Conservation (phyloP, 1,140 invertebrate species). For the Anastrepha obliqua region DNA sequence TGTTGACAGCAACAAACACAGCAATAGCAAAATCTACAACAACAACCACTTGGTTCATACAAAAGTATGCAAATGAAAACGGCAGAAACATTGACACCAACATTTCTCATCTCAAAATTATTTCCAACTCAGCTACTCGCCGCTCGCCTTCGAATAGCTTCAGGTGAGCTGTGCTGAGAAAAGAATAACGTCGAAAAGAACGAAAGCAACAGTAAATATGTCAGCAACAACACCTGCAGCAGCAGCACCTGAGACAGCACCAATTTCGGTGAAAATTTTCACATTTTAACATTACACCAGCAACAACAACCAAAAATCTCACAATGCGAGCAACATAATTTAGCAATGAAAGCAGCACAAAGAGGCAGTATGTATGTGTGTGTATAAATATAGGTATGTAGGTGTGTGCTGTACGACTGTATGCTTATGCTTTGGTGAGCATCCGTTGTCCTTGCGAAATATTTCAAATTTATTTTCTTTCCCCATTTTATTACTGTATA, state of each 20-base stretch:
- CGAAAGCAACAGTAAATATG: neutral
- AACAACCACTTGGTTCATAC: neutral
- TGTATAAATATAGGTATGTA: neutral
- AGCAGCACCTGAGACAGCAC: neutral
- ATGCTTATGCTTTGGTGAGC: no score
- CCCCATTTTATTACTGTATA: conserved; percentile 35
- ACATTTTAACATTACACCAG: neutral
- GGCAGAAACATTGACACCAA: neutral
- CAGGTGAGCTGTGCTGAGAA: neutral
- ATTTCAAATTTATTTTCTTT: conserved; percentile 46
- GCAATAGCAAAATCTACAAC: neutral
- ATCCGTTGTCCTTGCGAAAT: conserved; percentile 20
- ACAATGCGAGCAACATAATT: neutral
- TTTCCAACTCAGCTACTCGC: conserved; percentile 11
- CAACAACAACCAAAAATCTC: conserved; percentile 4
- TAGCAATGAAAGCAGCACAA: neutral
- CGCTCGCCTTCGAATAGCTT: neutral
- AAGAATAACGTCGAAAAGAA: neutral
- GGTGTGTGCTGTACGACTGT: neutral
- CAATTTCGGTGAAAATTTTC: neutral
- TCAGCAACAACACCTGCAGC: neutral
- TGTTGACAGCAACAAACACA: conserved; percentile 32
- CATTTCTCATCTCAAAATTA: conserved; percentile 2
- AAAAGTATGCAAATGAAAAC: neutral
- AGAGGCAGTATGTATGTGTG: neutral